Conservation (phyloP, 2,797 vertebrate species). For the Phaenicophaeus curvirostris region DNA sequence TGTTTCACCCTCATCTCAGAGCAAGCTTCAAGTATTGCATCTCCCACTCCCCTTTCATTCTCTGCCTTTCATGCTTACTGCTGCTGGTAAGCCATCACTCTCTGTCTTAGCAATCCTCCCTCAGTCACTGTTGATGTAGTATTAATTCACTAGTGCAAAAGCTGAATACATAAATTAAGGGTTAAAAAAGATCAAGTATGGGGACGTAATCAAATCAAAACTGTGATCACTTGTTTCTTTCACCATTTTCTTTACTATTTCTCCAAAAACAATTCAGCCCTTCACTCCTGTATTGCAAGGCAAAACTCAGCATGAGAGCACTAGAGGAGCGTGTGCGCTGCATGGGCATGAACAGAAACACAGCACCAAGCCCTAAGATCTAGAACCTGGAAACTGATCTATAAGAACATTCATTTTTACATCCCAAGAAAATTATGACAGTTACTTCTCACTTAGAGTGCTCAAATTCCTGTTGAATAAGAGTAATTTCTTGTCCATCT, state of each 20-base stretch:
- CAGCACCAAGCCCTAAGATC: neutral
- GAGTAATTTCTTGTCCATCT: constrained; percentile 56
- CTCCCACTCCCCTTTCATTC: neutral
- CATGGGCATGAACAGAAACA: neutral
- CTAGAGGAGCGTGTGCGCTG: neutral
- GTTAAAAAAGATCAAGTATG: neutral
- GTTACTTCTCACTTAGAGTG: neutral
- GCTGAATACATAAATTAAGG: neutral
- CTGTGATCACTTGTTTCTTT: neutral
- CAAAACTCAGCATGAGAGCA: neutral
- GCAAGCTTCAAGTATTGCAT: neutral
- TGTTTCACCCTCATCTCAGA: neutral
- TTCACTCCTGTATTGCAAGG: neutral
- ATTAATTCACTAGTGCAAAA: neutral
- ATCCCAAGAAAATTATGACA: neutral
- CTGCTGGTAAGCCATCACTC: neutral
- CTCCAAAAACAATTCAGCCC: neutral
- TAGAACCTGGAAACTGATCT: neutral
- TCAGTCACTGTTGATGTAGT: neutral
- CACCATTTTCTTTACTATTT: neutral
- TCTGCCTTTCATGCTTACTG: neutral
- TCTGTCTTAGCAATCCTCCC: neutral
- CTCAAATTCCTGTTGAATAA: constrained; percentile 35
- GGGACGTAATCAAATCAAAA: neutral
- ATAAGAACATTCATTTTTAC: neutral